Evolutionary conservation across 2,888 invertebrate genomes (phyloP).

Genomic region (Cryptosula pallasiana): DNA sequence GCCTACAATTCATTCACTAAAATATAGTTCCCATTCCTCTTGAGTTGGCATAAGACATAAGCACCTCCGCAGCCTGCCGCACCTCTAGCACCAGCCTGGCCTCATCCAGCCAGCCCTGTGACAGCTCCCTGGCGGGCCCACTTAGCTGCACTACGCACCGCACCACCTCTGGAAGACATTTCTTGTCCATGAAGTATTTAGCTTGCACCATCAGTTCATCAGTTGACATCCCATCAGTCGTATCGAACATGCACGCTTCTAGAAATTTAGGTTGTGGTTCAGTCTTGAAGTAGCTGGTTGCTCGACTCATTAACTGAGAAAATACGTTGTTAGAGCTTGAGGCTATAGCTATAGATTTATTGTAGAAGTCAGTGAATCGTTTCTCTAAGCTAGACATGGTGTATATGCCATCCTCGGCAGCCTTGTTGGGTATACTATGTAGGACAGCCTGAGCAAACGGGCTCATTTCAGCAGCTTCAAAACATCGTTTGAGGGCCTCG

Average conservation of each 20-base stretch:
- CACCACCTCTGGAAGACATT: conserved; percentile 78
- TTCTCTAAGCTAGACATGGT: conserved; percentile 81
- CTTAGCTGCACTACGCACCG: conserved; percentile 76
- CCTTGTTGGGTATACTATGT: conserved; percentile 55
- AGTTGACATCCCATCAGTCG: conserved; percentile 62
- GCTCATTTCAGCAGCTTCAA: neutral
- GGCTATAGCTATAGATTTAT: neutral
- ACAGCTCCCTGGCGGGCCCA: conserved; percentile 81
- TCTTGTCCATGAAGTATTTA: conserved; percentile 73
- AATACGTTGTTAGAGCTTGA: neutral
- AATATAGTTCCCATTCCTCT: conserved; percentile 46
- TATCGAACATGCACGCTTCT: conserved; percentile 53
- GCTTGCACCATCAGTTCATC: conserved; percentile 85
- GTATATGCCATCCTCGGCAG: conserved; percentile 74
- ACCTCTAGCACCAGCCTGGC: conserved; percentile 78
- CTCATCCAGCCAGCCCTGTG: conserved; percentile 80
- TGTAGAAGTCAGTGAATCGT: conserved; percentile 64
- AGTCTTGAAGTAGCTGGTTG: neutral
- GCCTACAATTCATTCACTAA: too few species aligned
- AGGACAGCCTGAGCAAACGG: conserved; percentile 15
- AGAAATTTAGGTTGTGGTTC: conserved; percentile 46
- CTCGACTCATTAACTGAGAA: too few species aligned
- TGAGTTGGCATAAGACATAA: conserved; percentile 63
- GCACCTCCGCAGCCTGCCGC: conserved; percentile 79
- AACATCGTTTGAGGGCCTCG: conserved; percentile 3